A percentile compares a stretch with the other conserved stretches of the same genome.
phyloP scores from a whole-genome alignment of 2,888 invertebrate species.

The Protodeltote pygarga region DNA sequence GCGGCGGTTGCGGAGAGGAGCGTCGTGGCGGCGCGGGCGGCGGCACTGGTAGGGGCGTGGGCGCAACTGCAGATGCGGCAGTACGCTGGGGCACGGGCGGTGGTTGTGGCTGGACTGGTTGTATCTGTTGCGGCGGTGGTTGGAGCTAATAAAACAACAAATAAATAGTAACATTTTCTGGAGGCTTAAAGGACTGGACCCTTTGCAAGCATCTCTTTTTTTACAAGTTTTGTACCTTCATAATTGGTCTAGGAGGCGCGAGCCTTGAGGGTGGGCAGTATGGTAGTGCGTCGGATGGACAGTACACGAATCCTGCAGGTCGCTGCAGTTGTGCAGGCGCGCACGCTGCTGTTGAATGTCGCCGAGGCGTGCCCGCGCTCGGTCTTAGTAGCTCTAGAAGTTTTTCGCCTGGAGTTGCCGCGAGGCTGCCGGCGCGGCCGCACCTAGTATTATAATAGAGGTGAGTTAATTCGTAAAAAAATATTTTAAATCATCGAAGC shows the following conservation, averaged over 20 bases:
- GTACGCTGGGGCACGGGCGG: conserved; percentile 77
- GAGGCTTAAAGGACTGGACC: too few relatives aligned
- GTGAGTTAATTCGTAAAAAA: background rate
- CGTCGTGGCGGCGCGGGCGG: conserved; percentile 75
- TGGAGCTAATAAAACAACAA: conserved; percentile 57
- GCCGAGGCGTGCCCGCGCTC: conserved; percentile 75
- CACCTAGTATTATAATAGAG: conserved; percentile 57
- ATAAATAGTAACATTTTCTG: background rate
- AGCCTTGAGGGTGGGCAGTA: conserved; percentile 83
- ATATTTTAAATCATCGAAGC: too few relatives aligned
- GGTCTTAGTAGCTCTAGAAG: conserved; percentile 85
- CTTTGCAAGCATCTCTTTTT: background rate
- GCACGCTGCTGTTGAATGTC: conserved; percentile 78
- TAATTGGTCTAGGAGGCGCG: conserved; percentile 67
- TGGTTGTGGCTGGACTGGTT: conserved; percentile 70
- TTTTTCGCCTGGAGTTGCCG: conserved; percentile 83
- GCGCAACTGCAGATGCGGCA: conserved; percentile 60
- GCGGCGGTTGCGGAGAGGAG: conserved; percentile 73
- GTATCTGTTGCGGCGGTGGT: conserved; percentile 69
- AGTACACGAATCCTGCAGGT: conserved; percentile 79
- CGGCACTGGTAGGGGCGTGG: conserved; percentile 69
- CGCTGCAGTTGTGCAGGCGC: conserved; percentile 66
- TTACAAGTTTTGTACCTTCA: conserved; percentile 49
- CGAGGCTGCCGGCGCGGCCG: conserved; percentile 82
- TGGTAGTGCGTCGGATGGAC: conserved; percentile 83